Conservation (phyloP, 2,888 invertebrate genomes). For the Psococerastis gibbosa region DNA sequence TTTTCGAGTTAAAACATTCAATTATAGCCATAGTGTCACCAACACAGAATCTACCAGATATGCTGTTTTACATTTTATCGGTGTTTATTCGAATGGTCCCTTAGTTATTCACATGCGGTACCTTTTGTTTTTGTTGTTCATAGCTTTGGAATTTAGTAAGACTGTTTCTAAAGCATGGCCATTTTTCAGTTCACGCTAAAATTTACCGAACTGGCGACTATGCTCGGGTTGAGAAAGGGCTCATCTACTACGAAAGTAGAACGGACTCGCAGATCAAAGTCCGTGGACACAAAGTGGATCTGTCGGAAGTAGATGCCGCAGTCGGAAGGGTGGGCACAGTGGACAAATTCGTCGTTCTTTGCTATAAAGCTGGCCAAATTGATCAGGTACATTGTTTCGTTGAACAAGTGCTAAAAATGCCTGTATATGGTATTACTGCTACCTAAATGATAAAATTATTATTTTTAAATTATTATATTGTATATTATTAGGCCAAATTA, state of each 20-base stretch:
- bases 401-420: constrained; percentile 1
- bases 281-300: constrained; percentile 68
- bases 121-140: too few species aligned
- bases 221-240: constrained; percentile 46
- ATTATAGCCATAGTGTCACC: too few species aligned
- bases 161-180: too few species aligned
- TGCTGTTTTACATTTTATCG: too few species aligned
- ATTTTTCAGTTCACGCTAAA: constrained; percentile 38
- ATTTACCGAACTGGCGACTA: constrained; percentile 75
- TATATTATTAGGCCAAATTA: too few species aligned
- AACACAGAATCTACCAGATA: too few species aligned
- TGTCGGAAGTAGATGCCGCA: constrained; percentile 64
- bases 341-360: constrained; percentile 59
- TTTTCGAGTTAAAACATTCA: too few species aligned
- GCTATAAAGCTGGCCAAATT: constrained; percentile 50
- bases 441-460: constrained; percentile 9
- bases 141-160: too few species aligned
- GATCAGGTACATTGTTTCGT: constrained; percentile 31
- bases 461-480: constrained; percentile 6
- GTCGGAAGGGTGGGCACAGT: constrained; percentile 41
- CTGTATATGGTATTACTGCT: background rate
- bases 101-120: too few species aligned
- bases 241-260: constrained; percentile 58
- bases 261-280: constrained; percentile 75
- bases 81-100: too few species aligned